Base-by-base conservation (phyloP, 2,888 invertebrate species). In the Clostera curtula region DNA sequence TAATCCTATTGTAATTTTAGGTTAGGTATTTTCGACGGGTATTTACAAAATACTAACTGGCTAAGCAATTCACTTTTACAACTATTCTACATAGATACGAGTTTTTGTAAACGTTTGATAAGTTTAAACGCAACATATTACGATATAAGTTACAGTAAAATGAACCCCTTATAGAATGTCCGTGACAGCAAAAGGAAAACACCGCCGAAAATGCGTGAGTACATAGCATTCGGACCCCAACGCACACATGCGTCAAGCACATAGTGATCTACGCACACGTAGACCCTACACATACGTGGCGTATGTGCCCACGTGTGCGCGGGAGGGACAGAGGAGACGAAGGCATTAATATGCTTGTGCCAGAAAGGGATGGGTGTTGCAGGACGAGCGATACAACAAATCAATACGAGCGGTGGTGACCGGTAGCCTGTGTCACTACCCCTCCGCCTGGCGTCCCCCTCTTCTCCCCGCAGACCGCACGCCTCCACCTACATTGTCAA, bases 311-410 rank as follows among this genome's bases (percentile, higher is more conserved):
- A 67, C 68, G 70, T 73, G 70, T 63, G 64, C 41, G 66, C 65
- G 72, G 64, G 68, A 58, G 73, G 62, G 62, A 69, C 67, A 68
- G 60, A 58, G 32, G 65, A 50, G 64, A 70, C 25, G 42, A 62
- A 36, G 38, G 33, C 43, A 31, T 25, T 36, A 40, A 39, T 38
- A 48, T 48, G 50, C 40, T 41, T 43, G 72, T 49, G 69, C 25
- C 29, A 36, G 79, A 83, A 56, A 66, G 74, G 70, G 83, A 82
- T 55, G 53, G 71, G 46, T 48, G 65, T 68, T 71, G 75, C 82
- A 82, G 83, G 84, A 83, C 84, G 77, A 83, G 73, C 85, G 84
- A 85, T 85, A 85, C 85, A 85, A 85, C 85, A 85, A 85, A 85
- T 84, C 85, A 85, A 85, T 85, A 85, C 85, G 82, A 75, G 79